Percentiles rank a stretch among this genome's conserved stretches.
These are phyloP conservation scores for Mustela lutreola DNA, from an alignment of 2,113 vertebrate species.

Conservation along the genomic window DNA sequence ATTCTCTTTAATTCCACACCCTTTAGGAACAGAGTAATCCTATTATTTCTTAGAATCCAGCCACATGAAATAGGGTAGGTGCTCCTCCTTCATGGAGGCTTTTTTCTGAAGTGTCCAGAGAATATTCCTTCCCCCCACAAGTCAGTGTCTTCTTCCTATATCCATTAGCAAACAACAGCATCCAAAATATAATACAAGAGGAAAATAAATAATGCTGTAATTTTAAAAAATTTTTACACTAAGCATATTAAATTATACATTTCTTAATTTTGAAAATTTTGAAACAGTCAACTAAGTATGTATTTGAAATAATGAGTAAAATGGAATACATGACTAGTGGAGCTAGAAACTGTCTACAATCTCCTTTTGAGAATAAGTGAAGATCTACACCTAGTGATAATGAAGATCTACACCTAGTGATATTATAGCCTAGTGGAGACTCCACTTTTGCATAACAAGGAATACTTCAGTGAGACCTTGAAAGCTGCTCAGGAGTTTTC, in stretches of 20 bases:
- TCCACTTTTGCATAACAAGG: background rate
- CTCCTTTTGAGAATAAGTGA: background rate
- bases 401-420: background rate
- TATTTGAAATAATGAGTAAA: slow-evolving; percentile 42
- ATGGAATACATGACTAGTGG: background rate
- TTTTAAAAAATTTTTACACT: background rate
- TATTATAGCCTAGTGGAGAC: background rate
- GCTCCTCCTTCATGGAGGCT: background rate
- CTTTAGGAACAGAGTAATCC: background rate
- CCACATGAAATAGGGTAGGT: background rate
- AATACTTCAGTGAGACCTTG: background rate
- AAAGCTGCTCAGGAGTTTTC: background rate
- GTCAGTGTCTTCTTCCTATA: background rate
- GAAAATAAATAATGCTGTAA: background rate
- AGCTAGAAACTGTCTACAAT: background rate
- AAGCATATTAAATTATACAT: background rate
- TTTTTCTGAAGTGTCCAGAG: background rate
- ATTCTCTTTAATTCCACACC: background rate
- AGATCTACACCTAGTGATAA: background rate
- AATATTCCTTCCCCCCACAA: background rate
- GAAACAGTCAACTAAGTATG: background rate
- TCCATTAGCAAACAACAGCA: background rate
- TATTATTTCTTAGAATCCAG: background rate
- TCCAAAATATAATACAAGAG: background rate
- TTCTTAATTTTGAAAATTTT: background rate